Conservation (phyloP, 1,140 invertebrate genomes). For the Macrobrachium nipponense region DNA sequence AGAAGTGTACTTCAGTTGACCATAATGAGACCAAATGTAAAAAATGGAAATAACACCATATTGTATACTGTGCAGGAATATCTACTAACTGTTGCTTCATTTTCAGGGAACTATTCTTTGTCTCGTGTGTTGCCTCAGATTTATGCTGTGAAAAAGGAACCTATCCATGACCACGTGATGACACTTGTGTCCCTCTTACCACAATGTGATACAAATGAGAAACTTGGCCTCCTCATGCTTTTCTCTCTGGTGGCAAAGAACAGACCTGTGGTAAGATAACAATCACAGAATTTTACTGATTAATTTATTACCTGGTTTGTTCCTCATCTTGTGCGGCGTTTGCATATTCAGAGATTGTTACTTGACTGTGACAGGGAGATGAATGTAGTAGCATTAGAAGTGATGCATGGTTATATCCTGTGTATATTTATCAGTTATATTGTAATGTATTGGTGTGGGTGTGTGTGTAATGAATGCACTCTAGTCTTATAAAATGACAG, state of each 20-base stretch:
- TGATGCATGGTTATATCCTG: background rate
- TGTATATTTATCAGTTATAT: no score
- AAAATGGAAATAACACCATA: no score
- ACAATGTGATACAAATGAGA: slow-evolving; percentile 85
- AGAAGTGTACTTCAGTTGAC: no score
- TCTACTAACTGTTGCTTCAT: no score
- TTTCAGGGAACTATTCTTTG: slow-evolving; percentile 83
- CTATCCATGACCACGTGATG: slow-evolving; percentile 85
- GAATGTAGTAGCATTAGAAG: background rate
- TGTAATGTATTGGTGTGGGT: no score
- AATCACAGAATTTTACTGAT: background rate
- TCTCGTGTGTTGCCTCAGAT: slow-evolving; percentile 88
- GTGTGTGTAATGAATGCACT: no score
- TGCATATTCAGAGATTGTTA: no score
- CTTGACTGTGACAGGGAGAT: background rate
- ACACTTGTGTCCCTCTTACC: slow-evolving; percentile 84
- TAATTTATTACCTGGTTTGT: no score
- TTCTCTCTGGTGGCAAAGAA: slow-evolving; percentile 84
- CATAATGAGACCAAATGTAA: no score
- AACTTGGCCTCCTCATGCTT: slow-evolving; percentile 83
- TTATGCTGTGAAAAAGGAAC: slow-evolving; percentile 86
- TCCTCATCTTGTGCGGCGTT: no score
- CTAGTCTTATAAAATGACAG: no score
- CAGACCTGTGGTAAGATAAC: slow-evolving; percentile 77
- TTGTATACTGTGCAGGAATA: no score